These are phyloP conservation scores for Temnothorax longispinosus DNA, from an alignment of 1,140 invertebrate species.

Conservation along the genomic window DNA sequence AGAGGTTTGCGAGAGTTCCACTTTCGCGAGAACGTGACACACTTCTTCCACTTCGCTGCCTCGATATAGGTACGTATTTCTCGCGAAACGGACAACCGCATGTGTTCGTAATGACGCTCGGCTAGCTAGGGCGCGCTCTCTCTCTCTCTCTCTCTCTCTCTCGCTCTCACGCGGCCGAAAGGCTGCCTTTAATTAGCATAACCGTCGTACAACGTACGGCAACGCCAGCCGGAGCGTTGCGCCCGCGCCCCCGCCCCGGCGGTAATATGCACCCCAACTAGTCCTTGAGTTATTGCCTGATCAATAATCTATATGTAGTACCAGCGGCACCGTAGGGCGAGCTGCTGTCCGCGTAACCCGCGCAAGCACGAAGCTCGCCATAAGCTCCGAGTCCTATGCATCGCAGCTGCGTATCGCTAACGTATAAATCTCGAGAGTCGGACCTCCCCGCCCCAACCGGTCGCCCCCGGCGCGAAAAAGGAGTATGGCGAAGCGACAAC, in stretches of 20 bases:
- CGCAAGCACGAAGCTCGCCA: constrained; percentile 68
- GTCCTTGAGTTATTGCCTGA: constrained; percentile 86
- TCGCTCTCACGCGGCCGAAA: constrained; percentile 59
- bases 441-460: background rate
- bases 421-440: constrained; percentile 69
- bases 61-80: constrained; percentile 12
- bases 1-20: constrained; percentile 11
- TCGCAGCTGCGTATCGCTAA: constrained; percentile 79
- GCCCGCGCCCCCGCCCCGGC: constrained; percentile 65
- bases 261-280: constrained; percentile 85
- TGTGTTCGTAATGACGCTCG: constrained; percentile 72
- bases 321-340: constrained; percentile 78
- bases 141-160: constrained; percentile 16
- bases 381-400: constrained; percentile 81
- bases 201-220: constrained; percentile 79
- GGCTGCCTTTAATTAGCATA: constrained; percentile 82
- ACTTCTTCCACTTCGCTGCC: constrained; percentile 15
- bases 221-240: constrained; percentile 77
- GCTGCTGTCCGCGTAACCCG: constrained; percentile 81
- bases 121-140: constrained; percentile 1
- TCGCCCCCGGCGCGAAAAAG: constrained; percentile 56
- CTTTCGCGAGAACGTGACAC: constrained; percentile 39
- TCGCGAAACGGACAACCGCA: constrained; percentile 57
- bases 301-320: constrained; percentile 85
- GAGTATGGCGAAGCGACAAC: constrained; percentile 3